Conservation (phyloP, 2,797 vertebrate species). For the Acanthiza pusilla region DNA sequence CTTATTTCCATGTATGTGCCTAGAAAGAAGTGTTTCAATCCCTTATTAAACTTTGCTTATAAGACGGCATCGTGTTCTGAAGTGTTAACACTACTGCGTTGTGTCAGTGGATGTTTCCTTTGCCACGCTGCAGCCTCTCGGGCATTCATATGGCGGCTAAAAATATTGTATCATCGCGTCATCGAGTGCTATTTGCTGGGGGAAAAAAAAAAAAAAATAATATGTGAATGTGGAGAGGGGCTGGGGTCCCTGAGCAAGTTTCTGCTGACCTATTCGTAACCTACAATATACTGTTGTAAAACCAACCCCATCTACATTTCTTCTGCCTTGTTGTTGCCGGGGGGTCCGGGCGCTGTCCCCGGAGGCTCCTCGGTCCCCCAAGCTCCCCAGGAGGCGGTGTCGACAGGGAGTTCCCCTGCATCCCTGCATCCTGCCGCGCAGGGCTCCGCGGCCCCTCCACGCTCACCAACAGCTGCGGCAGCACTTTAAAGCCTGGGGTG, state of each 20-base stretch:
- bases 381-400: neutral
- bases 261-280: neutral
- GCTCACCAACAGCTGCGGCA: neutral
- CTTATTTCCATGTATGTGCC: conserved; percentile 45
- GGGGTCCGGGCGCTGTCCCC: neutral
- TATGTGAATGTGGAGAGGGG: neutral
- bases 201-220: too few species aligned
- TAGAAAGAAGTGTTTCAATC: conserved; percentile 55
- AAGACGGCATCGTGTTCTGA: neutral
- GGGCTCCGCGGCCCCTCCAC: neutral
- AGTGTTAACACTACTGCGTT: conserved; percentile 9
- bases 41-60: conserved; percentile 55
- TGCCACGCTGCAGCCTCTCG: neutral
- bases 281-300: neutral
- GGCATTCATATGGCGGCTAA: neutral
- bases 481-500: neutral
- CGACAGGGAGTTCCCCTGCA: neutral
- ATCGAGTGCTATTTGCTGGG: neutral
- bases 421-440: neutral
- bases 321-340: neutral
- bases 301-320: neutral
- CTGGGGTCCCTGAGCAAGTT: neutral
- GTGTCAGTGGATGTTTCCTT: neutral
- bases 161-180: neutral
- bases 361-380: neutral